Conservation (phyloP, 2,797 vertebrate genomes). For the Esox masquinongy region DNA sequence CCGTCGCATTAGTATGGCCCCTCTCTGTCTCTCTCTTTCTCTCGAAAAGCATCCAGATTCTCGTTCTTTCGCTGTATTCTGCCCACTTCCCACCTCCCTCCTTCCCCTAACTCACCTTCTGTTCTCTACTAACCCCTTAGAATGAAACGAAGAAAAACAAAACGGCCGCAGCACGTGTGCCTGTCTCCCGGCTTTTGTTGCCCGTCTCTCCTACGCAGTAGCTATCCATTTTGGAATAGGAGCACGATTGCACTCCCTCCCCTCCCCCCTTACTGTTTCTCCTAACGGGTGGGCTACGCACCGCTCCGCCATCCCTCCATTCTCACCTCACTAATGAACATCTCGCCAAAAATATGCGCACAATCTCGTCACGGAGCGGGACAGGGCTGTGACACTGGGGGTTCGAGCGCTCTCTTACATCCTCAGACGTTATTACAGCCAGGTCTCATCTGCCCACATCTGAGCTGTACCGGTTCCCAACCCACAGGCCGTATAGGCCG, state of each 20-base stretch:
- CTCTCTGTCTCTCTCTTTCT: neutral
- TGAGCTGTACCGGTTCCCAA: neutral
- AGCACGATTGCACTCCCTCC: constrained; percentile 26
- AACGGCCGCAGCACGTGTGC: neutral
- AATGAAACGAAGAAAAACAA: neutral
- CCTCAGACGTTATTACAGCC: constrained; percentile 4
- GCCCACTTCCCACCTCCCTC: constrained; percentile 49
- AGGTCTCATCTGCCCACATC: constrained; percentile 21
- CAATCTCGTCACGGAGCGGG: constrained; percentile 21
- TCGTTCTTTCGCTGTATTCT: constrained; percentile 2
- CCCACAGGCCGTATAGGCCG: neutral
- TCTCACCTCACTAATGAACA: constrained; percentile 38
- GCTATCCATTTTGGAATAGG: neutral
- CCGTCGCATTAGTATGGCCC: neutral
- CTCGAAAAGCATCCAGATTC: constrained; percentile 1
- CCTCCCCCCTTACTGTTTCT: neutral
- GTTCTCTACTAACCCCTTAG: constrained; percentile 19
- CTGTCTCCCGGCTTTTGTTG: neutral
- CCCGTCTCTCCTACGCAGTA: neutral
- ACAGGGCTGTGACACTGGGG: neutral
- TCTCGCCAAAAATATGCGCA: constrained; percentile 34
- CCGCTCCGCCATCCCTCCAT: constrained; percentile 23
- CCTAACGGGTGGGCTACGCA: constrained; percentile 15
- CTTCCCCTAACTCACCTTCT: constrained; percentile 32
- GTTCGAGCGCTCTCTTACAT: neutral